These are phyloP conservation scores for Pogonocherus hispidulus DNA, from an alignment of 2,888 invertebrate genomes.

Conservation along the genomic window DNA sequence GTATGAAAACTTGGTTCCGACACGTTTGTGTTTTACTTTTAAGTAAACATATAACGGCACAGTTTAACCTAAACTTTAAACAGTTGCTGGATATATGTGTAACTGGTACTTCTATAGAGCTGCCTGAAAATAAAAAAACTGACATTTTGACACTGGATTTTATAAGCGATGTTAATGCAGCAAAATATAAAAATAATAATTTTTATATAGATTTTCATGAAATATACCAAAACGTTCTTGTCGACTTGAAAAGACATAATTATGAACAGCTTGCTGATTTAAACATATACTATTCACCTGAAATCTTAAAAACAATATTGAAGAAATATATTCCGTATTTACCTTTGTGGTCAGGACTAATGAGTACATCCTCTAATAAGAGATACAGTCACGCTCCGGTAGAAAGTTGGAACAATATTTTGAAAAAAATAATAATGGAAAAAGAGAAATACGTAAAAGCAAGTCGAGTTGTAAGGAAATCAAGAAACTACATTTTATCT, in stretches of 20 bases:
- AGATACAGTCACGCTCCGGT: conserved; percentile 18
- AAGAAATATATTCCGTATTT: conserved; percentile 26
- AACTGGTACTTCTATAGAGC: not conserved
- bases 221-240: not conserved
- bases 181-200: conserved; percentile 12
- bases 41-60: not conserved
- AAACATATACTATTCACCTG: conserved; percentile 3
- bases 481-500: conserved; percentile 3
- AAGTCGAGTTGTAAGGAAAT: not conserved
- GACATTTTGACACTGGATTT: not conserved
- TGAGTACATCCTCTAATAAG: not conserved
- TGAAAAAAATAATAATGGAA: conserved; percentile 11
- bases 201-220: conserved; percentile 15
- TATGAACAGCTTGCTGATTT: not conserved
- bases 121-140: not conserved
- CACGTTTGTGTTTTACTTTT: conserved; percentile 11
- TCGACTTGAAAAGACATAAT: not conserved
- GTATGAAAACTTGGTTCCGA: conserved; percentile 6
- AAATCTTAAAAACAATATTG: not conserved
- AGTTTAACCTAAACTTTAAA: conserved; percentile 5
- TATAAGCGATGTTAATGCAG: not conserved
- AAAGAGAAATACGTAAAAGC: conserved; percentile 15
- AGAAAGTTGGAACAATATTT: conserved; percentile 20
- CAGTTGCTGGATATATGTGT: conserved; percentile 4
- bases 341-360: conserved; percentile 18